Evolutionary conservation across 2,113 vertebrate genomes (phyloP), one percentile per base, ranked within the genome.

Genomic region (Ptilorrhoa leucosticta): DNA sequence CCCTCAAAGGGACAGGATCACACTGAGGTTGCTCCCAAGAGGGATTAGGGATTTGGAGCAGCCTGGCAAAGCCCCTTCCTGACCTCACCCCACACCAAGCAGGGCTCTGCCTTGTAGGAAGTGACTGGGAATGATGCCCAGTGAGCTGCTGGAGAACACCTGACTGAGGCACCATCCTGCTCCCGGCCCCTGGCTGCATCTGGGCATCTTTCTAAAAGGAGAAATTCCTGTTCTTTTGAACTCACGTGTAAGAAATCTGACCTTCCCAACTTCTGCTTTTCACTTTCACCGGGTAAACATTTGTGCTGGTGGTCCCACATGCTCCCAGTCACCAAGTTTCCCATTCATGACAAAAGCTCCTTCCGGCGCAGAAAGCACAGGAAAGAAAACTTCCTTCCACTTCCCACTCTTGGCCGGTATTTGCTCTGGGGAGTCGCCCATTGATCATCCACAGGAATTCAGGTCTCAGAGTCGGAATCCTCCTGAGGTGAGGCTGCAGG

Each of bases 151-250:
- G n/a, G 23, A 42, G 27, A 83, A 35, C 23, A 33, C 14, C 40
- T 53, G 48, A 19, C 23, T 0, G 1, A 66, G 65, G 51, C 44
- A 42, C 8, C 3, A 2, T 2, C 39, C 60, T 79, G 33, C 48
- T 92, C 50, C 80, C 35, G 6, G 1, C 18, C 51, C 26, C 51
- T 40, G n/a, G 4, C 39, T 82, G 53, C 35, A 54, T 42, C 4
- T 0, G 0, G 13, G 7, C 1, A 0, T 31, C 31, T 50, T 14
- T 69, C 20, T 50, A 7, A 51, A 66, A 71, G 33, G 33, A 58
- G 20, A 82, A 71, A 24, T 17, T 64, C 27, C 33, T 20, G 14
- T n/a, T 71, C 27, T 79, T 82, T 76, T 4, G 1, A 45, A 31
- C 40, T 72, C 19, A 8, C 21, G 13, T 7, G 7, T 44, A 63